Conservation (phyloP, 2,113 vertebrate genomes). For the Aleadryas rufinucha region DNA sequence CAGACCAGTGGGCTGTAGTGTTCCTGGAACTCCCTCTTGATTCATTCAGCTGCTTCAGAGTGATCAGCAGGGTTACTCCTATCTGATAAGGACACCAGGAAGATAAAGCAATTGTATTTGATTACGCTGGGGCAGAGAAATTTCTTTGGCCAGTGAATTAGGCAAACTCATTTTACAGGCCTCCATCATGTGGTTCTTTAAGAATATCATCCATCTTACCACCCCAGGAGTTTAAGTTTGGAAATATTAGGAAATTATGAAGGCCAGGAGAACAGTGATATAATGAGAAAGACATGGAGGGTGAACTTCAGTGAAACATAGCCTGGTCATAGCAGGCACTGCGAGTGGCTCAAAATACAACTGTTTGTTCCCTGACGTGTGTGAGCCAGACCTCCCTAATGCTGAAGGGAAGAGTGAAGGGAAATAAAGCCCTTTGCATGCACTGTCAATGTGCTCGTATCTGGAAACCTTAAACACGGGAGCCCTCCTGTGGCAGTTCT, state of each 20-base stretch:
- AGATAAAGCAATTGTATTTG: neutral
- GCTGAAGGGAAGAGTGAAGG: neutral
- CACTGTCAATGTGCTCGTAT: accelerated
- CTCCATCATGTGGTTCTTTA: neutral
- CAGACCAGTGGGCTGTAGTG: neutral
- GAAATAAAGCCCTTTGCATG: neutral
- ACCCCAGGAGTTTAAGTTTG: neutral
- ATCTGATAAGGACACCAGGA: neutral
- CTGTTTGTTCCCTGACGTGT: neutral
- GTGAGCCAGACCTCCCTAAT: neutral
- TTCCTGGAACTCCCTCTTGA: neutral
- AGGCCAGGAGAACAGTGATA: neutral
- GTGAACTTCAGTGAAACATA: neutral
- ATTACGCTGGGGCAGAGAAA: neutral
- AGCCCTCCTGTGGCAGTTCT: conserved; percentile 65
- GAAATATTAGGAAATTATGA: neutral
- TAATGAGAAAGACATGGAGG: neutral
- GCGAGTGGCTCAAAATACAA: neutral
- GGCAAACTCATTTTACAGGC: neutral
- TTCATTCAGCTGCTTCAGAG: neutral
- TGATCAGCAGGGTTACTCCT: neutral
- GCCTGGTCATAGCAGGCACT: neutral
- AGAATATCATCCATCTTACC: neutral
- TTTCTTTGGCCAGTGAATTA: neutral
- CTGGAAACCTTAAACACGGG: conserved; percentile 40